A percentile compares a stretch with the other conserved stretches of the same genome.
Conservation (phyloP, 92 coral and sea anemone genomes). For the Zoanthus gigantus region DNA sequence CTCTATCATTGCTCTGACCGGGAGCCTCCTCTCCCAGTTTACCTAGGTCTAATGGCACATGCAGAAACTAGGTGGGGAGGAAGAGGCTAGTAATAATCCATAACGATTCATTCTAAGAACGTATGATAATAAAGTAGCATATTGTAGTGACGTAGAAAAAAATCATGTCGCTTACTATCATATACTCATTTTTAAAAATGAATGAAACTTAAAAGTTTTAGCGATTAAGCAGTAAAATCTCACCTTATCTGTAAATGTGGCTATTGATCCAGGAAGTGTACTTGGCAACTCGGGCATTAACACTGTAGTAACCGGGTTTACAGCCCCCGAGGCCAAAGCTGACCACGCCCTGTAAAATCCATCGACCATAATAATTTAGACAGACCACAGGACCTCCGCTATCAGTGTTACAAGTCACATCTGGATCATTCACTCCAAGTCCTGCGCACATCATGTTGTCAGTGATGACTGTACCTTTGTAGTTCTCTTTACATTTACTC, state of each 20-base stretch:
- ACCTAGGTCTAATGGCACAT: neutral
- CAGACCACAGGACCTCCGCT: conserved; percentile 86
- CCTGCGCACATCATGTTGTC: conserved; percentile 75
- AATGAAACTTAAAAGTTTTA: too few species aligned
- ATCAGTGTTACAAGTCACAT: conserved; percentile 77
- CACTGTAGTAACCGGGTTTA: conserved; percentile 76
- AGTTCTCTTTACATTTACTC: conserved; percentile 51
- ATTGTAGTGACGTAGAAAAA: too few species aligned
- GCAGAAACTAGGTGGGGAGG: neutral
- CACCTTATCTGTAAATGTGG: conserved; percentile 5
- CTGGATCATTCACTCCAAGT: conserved; percentile 53
- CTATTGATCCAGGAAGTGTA: conserved; percentile 61
- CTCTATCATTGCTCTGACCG: neutral
- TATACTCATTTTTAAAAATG: too few species aligned
- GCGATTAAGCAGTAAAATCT: neutral
- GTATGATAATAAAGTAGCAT: too few species aligned
- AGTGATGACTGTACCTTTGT: conserved; percentile 59
- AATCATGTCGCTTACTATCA: too few species aligned
- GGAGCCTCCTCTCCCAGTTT: neutral
- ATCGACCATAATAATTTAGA: conserved; percentile 52
- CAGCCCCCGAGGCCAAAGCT: conserved; percentile 80
- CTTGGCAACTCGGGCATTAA: conserved; percentile 77
- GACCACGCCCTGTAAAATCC: conserved; percentile 85
- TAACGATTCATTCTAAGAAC: too few species aligned
- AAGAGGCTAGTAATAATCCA: too few species aligned